These are phyloP conservation scores for Hippotragus niger DNA, from an alignment of 2,113 vertebrate genomes.

Conservation along the genomic window DNA sequence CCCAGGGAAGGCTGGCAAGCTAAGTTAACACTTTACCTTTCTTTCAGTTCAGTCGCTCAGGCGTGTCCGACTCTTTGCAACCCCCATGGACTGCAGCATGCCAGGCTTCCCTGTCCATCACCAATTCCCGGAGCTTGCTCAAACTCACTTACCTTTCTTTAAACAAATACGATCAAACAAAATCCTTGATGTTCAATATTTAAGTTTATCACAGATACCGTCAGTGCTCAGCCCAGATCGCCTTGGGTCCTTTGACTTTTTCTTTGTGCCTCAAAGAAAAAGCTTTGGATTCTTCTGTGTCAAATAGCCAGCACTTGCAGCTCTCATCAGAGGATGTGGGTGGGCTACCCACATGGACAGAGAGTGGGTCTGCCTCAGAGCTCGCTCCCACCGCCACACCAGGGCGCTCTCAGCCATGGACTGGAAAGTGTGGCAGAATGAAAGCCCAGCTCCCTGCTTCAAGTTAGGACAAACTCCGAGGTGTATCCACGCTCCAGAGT, in stretches of 20 bases:
- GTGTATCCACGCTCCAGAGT: not conserved
- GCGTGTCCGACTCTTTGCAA: rapidly evolving
- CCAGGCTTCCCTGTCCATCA: not conserved
- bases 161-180: not conserved
- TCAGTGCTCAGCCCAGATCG: not conserved
- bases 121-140: not conserved
- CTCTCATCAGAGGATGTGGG: not conserved
- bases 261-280: not conserved
- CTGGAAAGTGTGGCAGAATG: not conserved
- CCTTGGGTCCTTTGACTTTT: not conserved
- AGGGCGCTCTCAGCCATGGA: not conserved
- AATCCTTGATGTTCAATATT: not conserved
- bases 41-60: not conserved
- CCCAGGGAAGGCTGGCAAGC: not conserved
- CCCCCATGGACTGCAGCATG: not conserved
- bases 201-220: not conserved
- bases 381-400: not conserved
- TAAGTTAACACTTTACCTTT: not conserved
- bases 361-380: not conserved
- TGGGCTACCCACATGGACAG: not conserved
- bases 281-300: not conserved
- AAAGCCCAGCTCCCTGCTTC: not conserved
- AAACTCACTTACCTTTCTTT: not conserved
- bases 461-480: not conserved
- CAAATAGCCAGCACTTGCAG: not conserved